These are phyloP conservation scores for Xiphydria camelus DNA, from an alignment of 2,888 invertebrate genomes.

Conservation along the genomic window DNA sequence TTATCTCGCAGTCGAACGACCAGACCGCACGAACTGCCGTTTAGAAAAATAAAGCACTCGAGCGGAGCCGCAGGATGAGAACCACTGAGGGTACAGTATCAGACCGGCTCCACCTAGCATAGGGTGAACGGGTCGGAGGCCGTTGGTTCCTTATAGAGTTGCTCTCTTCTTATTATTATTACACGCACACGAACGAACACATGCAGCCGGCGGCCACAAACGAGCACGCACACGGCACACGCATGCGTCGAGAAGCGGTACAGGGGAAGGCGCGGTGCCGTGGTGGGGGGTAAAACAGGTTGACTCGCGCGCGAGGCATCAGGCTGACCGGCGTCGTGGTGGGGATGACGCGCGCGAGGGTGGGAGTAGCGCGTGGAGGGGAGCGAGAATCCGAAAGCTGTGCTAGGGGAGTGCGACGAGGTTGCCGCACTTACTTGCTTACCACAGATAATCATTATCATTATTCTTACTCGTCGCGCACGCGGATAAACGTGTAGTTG, in stretches of 20 bases:
- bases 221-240: constrained; percentile 25
- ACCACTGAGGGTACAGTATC: constrained; percentile 49
- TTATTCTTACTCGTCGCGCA: constrained; percentile 37
- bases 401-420: constrained; percentile 34
- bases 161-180: constrained; percentile 54
- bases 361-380: constrained; percentile 12
- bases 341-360: constrained; percentile 12
- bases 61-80: constrained; percentile 33
- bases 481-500: constrained; percentile 11
- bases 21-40: no score
- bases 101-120: constrained; percentile 55
- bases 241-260: constrained; percentile 28
- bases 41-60: background rate
- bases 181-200: constrained; percentile 40
- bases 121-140: constrained; percentile 56
- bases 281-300: constrained; percentile 41
- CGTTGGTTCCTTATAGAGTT: constrained; percentile 56
- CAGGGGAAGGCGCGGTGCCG: constrained; percentile 25
- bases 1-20: no score
- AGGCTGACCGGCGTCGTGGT: constrained; percentile 30
- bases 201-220: constrained; percentile 28
- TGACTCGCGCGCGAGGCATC: constrained; percentile 51
- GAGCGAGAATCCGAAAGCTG: constrained; percentile 18
- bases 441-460: constrained; percentile 50
- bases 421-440: constrained; percentile 50